Percentiles rank a stretch among this genome's conserved stretches.
phyloP scores from a whole-genome alignment of 2,113 vertebrate species.

The Carlito syrichta region DNA sequence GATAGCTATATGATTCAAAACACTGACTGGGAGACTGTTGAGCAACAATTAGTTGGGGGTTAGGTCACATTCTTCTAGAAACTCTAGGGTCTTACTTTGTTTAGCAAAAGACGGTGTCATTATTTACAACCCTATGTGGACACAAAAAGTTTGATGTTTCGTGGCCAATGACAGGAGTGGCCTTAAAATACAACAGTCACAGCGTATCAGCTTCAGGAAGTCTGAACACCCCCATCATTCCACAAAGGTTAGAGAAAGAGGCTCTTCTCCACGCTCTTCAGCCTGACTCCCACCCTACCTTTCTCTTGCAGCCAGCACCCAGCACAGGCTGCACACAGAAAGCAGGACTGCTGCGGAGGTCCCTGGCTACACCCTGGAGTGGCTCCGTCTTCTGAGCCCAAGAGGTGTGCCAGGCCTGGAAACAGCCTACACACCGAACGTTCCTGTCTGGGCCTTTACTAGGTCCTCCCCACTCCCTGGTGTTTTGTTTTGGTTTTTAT shows the following conservation, averaged over 20 bases:
- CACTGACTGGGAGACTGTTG: not conserved
- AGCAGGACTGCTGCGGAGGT: not conserved
- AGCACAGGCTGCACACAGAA: not conserved
- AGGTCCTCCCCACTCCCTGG: slow-evolving; percentile 7
- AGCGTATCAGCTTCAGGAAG: not conserved
- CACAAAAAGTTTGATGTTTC: not conserved
- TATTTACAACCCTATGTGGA: not conserved
- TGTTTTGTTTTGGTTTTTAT: not conserved
- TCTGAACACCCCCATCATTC: not conserved
- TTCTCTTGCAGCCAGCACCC: not conserved
- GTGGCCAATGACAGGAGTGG: not conserved
- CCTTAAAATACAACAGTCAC: not conserved
- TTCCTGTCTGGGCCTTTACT: slow-evolving; percentile 34
- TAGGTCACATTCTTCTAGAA: not conserved
- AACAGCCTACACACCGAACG: slow-evolving; percentile 21
- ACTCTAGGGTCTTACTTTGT: not conserved
- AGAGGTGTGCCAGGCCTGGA: not conserved
- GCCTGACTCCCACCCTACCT: not conserved
- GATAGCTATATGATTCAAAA: not conserved
- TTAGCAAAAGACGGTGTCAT: not conserved
- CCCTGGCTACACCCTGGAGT: not conserved
- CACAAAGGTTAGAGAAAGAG: not conserved
- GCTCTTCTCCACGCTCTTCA: not conserved
- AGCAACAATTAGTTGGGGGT: not conserved
- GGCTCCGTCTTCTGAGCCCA: not conserved